Evolutionary conservation across 2,113 vertebrate species (phyloP).

Genomic region (Dicerorhinus sumatrensis): DNA sequence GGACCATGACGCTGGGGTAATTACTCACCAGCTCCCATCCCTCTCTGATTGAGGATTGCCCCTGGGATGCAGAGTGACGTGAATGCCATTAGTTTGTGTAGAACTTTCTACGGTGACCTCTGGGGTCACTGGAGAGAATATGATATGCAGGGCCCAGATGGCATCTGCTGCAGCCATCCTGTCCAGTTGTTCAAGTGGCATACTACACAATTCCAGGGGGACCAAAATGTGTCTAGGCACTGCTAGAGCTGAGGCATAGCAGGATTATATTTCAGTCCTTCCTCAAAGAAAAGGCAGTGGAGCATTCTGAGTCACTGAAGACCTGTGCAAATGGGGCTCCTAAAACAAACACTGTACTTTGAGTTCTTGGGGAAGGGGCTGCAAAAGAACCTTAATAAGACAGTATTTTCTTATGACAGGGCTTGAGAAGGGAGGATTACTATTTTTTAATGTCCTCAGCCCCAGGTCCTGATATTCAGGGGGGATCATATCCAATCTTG

Average conservation of each 20-base stretch:
- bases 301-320: background rate
- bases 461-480: background rate
- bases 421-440: background rate
- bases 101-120: background rate
- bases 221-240: background rate
- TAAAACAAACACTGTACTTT: background rate
- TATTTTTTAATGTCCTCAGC: background rate
- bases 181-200: background rate
- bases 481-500: background rate
- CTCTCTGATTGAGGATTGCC: background rate
- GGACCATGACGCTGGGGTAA: background rate
- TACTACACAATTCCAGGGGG: background rate
- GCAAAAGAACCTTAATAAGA: background rate
- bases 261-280: conserved; percentile 66
- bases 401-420: background rate
- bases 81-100: fast-evolving
- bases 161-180: background rate
- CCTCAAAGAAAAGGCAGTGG: background rate
- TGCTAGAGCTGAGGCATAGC: fast-evolving
- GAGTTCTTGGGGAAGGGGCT: background rate
- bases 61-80: background rate
- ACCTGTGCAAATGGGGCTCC: background rate
- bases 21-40: background rate
- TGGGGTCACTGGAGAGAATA: background rate
- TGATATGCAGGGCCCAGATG: background rate